Evolutionary conservation across 1,140 invertebrate genomes (phyloP).

Genomic region (Pachypsylla venusta): DNA sequence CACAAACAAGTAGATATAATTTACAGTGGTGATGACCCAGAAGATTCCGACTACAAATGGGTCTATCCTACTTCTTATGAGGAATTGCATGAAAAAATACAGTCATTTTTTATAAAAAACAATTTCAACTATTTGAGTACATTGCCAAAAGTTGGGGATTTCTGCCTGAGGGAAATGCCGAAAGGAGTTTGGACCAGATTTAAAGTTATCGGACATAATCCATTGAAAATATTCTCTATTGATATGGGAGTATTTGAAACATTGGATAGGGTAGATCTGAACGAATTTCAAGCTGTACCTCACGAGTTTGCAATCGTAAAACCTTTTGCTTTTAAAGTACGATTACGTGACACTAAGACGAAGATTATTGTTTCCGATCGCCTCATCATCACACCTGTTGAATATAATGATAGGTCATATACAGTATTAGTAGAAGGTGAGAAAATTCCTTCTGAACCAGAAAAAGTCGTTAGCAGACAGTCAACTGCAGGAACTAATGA

Average conservation of each 20-base stretch:
- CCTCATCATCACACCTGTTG: neutral
- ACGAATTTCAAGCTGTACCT: neutral
- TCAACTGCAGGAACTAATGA: neutral
- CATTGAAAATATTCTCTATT: conserved; percentile 2
- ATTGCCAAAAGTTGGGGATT: neutral
- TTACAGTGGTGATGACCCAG: too few species aligned
- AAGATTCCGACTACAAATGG: neutral
- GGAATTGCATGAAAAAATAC: too few species aligned
- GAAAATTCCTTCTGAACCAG: neutral
- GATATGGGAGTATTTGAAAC: conserved; percentile 5
- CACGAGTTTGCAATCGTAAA: neutral
- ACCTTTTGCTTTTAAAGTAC: neutral
- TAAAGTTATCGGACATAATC: neutral
- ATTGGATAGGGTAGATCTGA: neutral
- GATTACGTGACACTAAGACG: neutral
- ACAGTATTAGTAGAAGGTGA: neutral
- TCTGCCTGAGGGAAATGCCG: neutral
- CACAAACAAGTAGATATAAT: too few species aligned
- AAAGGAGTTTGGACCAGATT: conserved; percentile 1
- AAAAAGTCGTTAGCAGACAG: neutral
- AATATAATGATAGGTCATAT: neutral
- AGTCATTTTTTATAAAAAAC: neutral
- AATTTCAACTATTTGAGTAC: neutral
- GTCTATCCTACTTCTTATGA: neutral
- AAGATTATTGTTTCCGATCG: neutral